These are phyloP conservation scores for Rousettus madagascariensis DNA, from an alignment of 2,797 vertebrate genomes.

Conservation along the genomic window DNA sequence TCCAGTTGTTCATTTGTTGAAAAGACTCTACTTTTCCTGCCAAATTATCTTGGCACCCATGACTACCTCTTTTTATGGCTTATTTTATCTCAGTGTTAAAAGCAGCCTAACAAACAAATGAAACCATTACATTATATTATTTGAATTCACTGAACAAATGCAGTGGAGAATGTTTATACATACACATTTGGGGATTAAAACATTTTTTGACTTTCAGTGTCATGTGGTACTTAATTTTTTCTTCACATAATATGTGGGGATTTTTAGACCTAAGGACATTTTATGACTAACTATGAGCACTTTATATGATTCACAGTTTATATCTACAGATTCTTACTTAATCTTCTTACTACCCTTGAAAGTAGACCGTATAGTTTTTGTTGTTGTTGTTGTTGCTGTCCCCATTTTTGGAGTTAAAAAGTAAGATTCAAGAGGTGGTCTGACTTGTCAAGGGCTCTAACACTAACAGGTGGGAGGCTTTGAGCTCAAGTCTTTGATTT, in stretches of 20 bases:
- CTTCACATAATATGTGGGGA: neutral
- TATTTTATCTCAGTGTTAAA: constrained; percentile 7
- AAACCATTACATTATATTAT: neutral
- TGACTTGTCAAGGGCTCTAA: neutral
- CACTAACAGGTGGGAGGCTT: neutral
- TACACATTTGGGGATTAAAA: neutral
- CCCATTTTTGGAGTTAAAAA: neutral
- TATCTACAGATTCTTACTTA: neutral
- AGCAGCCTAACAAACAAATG: neutral
- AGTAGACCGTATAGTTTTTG: neutral
- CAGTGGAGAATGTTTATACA: neutral
- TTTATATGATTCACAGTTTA: neutral
- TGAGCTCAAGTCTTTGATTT: neutral
- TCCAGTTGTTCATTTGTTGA: neutral
- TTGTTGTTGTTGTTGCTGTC: neutral
- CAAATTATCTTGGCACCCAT: neutral
- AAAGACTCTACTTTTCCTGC: neutral
- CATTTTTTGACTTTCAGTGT: neutral
- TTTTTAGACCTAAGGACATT: neutral
- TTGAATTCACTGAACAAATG: neutral
- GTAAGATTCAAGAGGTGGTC: neutral
- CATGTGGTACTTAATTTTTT: neutral
- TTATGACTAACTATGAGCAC: neutral
- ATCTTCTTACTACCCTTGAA: neutral
- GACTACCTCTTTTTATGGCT: neutral